phyloP scores from a whole-genome alignment of 2,113 vertebrate genomes.

The Etheostoma spectabile region DNA sequence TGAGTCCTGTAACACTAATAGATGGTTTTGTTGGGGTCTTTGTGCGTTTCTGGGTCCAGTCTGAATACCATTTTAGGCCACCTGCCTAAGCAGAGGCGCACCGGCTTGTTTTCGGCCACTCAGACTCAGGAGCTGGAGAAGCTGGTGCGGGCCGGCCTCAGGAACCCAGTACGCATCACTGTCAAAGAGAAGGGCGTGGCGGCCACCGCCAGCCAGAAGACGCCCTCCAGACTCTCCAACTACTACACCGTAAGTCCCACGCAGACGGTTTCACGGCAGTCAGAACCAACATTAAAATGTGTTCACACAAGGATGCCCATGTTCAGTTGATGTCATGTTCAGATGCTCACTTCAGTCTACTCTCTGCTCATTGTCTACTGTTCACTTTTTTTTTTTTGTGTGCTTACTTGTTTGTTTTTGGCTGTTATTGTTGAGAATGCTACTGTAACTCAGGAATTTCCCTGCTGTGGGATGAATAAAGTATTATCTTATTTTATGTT shows the following conservation, averaged over 20 bases:
- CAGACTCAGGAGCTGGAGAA: conserved; percentile 98
- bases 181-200: conserved; percentile 96
- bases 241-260: conserved; percentile 88
- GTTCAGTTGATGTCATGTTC: too few species aligned
- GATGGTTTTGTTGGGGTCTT: too few species aligned
- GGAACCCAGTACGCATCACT: conserved; percentile 93
- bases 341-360: too few species aligned
- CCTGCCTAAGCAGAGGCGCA: conserved; percentile 95
- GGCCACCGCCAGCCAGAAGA: conserved; percentile 88
- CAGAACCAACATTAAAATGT: neutral
- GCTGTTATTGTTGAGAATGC: too few species aligned
- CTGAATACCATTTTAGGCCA: conserved; percentile 92
- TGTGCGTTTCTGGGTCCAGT: conserved; percentile 72
- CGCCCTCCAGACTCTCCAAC: conserved; percentile 92
- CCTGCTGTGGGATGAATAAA: too few species aligned
- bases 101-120: conserved; percentile 96
- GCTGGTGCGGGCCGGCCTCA: conserved; percentile 93
- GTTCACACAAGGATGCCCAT: neutral
- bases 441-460: too few species aligned
- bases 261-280: accelerated
- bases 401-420: too few species aligned
- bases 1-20: neutral
- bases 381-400: too few species aligned
- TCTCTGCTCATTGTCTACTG: too few species aligned
- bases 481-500: too few species aligned